Conservation (phyloP, 1,140 invertebrate genomes). For the Drosophila nebulosa region DNA sequence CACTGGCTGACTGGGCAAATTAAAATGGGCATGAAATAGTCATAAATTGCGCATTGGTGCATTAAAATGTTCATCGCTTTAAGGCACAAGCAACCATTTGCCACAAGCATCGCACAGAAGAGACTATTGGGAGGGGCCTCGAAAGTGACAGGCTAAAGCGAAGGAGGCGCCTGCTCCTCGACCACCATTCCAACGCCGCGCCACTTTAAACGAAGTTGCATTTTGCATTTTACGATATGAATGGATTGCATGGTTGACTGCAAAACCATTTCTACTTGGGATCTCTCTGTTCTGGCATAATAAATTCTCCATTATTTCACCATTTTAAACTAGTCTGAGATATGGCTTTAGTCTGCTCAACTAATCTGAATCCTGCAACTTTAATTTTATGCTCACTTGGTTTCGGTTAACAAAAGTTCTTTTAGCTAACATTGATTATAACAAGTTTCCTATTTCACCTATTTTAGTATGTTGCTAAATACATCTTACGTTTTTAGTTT, state of each 20-base stretch:
- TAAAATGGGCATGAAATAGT: slow-evolving; percentile 70
- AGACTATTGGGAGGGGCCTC: background rate
- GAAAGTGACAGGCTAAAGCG: slow-evolving; percentile 40
- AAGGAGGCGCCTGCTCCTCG: slow-evolving; percentile 55
- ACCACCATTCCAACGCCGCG: slow-evolving; percentile 51
- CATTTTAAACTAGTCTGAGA: background rate
- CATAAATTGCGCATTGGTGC: slow-evolving; percentile 75
- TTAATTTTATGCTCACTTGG: no score
- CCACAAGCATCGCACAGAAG: slow-evolving; percentile 34
- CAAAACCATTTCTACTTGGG: background rate
- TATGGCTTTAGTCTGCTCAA: no score
- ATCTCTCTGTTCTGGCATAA: background rate
- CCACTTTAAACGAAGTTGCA: slow-evolving; percentile 62
- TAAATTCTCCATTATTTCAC: background rate
- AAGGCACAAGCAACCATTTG: slow-evolving; percentile 44
- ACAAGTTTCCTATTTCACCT: no score
- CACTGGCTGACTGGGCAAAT: slow-evolving; percentile 56
- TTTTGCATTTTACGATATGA: slow-evolving; percentile 56
- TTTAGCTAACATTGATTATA: no score
- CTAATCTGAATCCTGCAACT: background rate
- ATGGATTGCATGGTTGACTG: slow-evolving; percentile 47
- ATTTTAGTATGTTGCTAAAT: background rate
- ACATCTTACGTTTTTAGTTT: background rate
- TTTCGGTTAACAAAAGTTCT: no score
- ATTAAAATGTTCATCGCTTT: slow-evolving; percentile 63